Percentiles rank a stretch among this genome's conserved stretches.
phyloP scores from a whole-genome alignment of 2,797 vertebrate genomes.

The Sparidentex hasta region DNA sequence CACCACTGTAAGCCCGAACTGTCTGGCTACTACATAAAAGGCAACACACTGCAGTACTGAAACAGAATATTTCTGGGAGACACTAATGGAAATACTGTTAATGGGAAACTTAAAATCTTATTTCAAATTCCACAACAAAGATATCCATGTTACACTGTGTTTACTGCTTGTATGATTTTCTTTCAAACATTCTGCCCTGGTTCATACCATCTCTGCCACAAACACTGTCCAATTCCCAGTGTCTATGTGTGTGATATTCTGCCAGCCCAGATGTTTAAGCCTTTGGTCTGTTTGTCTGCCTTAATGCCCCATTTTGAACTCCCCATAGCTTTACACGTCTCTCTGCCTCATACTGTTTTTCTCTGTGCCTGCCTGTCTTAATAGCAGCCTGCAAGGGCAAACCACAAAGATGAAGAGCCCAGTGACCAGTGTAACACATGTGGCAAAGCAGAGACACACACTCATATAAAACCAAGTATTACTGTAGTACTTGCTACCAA shows the following conservation, averaged over 20 bases:
- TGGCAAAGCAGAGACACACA: slow-evolving; percentile 54
- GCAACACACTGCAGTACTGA: slow-evolving; percentile 14
- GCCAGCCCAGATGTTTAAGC: slow-evolving; percentile 57
- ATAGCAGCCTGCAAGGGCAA: slow-evolving; percentile 50
- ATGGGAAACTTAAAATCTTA: slow-evolving; percentile 47
- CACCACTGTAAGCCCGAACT: background rate
- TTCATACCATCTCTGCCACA: slow-evolving; percentile 50
- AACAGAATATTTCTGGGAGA: slow-evolving; percentile 23
- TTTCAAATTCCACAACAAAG: slow-evolving; percentile 50
- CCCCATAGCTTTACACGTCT: slow-evolving; percentile 26
- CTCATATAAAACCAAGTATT: slow-evolving; percentile 50
- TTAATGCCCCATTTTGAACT: slow-evolving; percentile 50
- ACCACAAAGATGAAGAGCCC: slow-evolving; percentile 55
- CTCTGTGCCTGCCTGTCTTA: slow-evolving; percentile 39
- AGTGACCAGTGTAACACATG: slow-evolving; percentile 58
- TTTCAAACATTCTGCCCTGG: slow-evolving; percentile 45
- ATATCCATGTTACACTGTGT: slow-evolving; percentile 36
- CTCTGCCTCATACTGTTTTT: slow-evolving; percentile 34
- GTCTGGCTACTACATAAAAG: slow-evolving; percentile 20
- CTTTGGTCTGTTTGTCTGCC: slow-evolving; percentile 52
- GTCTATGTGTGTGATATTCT: slow-evolving; percentile 58
- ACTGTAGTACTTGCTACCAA: slow-evolving; percentile 51
- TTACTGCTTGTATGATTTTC: slow-evolving; percentile 40
- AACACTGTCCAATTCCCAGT: slow-evolving; percentile 46
- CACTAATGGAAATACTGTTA: slow-evolving; percentile 40